A percentile compares a stretch with the other conserved stretches of the same genome.
Evolutionary conservation across 2,888 invertebrate species (phyloP).

Genomic region (Pachydiplax longipennis): DNA sequence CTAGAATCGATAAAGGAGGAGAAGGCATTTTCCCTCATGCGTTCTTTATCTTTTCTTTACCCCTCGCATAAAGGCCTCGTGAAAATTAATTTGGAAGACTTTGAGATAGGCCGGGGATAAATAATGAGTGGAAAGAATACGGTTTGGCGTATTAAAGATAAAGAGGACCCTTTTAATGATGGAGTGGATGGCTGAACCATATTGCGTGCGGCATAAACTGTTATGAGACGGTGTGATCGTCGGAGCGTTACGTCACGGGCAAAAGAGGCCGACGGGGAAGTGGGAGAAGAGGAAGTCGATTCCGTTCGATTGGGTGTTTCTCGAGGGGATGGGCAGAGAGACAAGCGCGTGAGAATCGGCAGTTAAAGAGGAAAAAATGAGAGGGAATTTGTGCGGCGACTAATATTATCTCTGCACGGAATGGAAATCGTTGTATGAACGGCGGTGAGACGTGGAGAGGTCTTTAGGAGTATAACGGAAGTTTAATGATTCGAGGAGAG

Average conservation of each 20-base stretch:
- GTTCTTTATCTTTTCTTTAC: neutral
- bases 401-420: slow-evolving; percentile 35
- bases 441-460: neutral
- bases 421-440: slow-evolving; percentile 7
- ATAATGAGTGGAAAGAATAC: neutral
- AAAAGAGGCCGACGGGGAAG: neutral
- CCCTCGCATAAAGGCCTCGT: neutral
- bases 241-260: neutral
- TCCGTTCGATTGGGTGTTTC: slow-evolving; percentile 5
- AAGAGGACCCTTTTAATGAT: slow-evolving; percentile 25
- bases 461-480: neutral
- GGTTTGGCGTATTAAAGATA: neutral
- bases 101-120: neutral
- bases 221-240: neutral
- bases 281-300: neutral
- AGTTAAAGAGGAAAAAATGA: neutral
- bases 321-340: neutral
- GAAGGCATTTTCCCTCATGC: neutral
- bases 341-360: slow-evolving; percentile 2
- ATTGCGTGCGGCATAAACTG: slow-evolving; percentile 22
- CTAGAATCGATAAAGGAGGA: neutral
- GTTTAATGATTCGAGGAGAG: neutral
- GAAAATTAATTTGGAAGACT: neutral
- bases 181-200: neutral
- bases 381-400: neutral